Evolutionary conservation across 2,888 invertebrate genomes (phyloP), one percentile per base, ranked within the genome.

Genomic region (Zaprionus obscuricornis): DNA sequence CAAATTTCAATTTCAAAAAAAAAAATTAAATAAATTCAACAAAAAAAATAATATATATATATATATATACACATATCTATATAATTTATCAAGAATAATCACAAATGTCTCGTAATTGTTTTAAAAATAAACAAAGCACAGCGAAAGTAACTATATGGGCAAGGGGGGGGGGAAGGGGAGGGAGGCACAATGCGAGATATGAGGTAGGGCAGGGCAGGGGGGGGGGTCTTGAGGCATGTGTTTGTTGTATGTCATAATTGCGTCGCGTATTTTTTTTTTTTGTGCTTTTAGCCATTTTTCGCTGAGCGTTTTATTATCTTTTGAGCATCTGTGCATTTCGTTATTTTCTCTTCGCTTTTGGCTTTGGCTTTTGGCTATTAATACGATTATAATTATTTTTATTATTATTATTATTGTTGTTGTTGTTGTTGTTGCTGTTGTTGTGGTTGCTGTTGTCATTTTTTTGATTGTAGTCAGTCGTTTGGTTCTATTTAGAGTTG

Each of bases 201-300:
- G 29, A 43, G 36, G 43, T 3, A 34, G 11, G 10, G 13, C 7
- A n/a, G 10, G 24, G 24, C 8, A n/a, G 16, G 6, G n/a, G 16
- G 14, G 0, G 27, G 36, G 18, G 11, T 22, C 8, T 0, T 3
- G 22, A 3, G 18, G 40, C 33, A 22, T 27, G 22, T 17, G 24
- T 45, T 29, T 17, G 34, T 56, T 52, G 26, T 40, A 62, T 75
- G 73, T 73, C 81, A 76, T 67, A 83, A 83, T 79, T 78, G 76
- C 68, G 74, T 60, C 54, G 64, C 72, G 63, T 63, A 58, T 51
- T 66, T 52, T 52, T 68, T 47, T 8, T 51, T 51, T 42, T 52
- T 47, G 24, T 47, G 27, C n/a, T n/a, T n/a, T 63, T 56, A 39
- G 66, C 63, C 49, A 68, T 68, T 65, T 59, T 14, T 33, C 20